A percentile compares a stretch with the other conserved stretches of the same genome.
Conservation (phyloP, 2,113 vertebrate species). For the Cephalopholis sonnerati region DNA sequence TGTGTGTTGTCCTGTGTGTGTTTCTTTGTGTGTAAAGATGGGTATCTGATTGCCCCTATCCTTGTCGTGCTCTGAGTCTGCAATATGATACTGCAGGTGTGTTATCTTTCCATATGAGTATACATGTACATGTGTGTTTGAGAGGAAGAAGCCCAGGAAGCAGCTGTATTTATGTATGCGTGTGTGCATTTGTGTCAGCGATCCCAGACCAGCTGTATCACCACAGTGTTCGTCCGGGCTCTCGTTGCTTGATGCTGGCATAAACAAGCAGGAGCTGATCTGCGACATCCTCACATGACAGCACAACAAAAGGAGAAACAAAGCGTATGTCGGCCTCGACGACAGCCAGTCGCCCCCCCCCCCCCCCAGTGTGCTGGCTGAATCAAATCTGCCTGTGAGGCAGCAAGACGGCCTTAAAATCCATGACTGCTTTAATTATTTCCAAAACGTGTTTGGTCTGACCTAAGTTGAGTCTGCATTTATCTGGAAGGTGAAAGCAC, state of each 20-base stretch:
- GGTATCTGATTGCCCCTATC: constrained; percentile 25
- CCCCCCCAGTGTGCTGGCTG: constrained; percentile 4
- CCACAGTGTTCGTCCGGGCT: constrained; percentile 23
- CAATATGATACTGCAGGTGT: constrained; percentile 62
- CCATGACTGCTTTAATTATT: constrained; percentile 40
- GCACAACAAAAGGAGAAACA: constrained; percentile 73
- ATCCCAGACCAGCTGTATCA: constrained; percentile 61
- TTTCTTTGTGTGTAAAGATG: constrained; percentile 20
- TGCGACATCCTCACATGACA: constrained; percentile 71
- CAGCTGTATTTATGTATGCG: constrained; percentile 60
- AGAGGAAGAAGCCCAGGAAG: constrained; percentile 44
- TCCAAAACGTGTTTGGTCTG: constrained; percentile 23
- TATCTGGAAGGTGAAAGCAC: constrained; percentile 22
- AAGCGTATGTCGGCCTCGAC: constrained; percentile 22
- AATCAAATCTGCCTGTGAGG: constrained; percentile 24
- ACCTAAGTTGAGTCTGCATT: constrained; percentile 8
- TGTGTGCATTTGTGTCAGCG: constrained; percentile 40
- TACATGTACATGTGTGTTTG: constrained; percentile 5
- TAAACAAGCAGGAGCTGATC: constrained; percentile 70
- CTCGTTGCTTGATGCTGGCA: constrained; percentile 45
- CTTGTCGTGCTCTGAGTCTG: constrained; percentile 29
- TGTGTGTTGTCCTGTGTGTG: constrained; percentile 14
- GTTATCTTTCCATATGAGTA: constrained; percentile 14
- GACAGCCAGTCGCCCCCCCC: constrained; percentile 41
- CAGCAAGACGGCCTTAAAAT: constrained; percentile 6